Evolutionary conservation across 1,140 invertebrate genomes (phyloP), one percentile per base, ranked within the genome.

Genomic region (Drosophila hydei): DNA sequence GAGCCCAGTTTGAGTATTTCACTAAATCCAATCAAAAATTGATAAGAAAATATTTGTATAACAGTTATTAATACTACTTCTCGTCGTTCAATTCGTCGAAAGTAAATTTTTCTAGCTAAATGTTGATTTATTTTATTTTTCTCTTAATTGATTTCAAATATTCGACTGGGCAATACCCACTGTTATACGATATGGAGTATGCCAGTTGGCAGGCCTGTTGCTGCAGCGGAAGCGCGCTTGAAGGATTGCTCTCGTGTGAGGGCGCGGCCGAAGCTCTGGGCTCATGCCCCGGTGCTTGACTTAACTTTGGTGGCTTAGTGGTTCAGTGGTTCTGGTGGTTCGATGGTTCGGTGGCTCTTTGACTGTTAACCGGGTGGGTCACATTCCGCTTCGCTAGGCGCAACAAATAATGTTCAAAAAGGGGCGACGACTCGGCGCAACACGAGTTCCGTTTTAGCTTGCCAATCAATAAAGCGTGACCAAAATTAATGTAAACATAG

Each of bases 361-460:
- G 43, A 45, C 19, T 21, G 47, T 8, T 48, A 23, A 33, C 30
- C 48, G 48, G 48, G 48, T 18, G 48, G 75, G 74, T 88, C 75
- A 59, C 75, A 72, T 88, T 83, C 71, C 78, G 83, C 63, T 87
- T 88, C 75, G 83, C 83, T 88, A 79, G 78, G 61, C 75, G 65
- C 67, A 78, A 83, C 83, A 88, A 88, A 83, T 88, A 81, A 78
- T 78, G 61, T 52, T 23, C 14, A 27, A 3, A 23, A 33, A 36
- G 30, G 47, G 52, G n/a, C 18, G 27, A 18, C n/a, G n/a, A n/a
- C n/a, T n/a, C n/a, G n/a, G n/a, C n/a, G n/a, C n/a, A n/a, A n/a
- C 33, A 11, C 48, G n/a, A 27, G 36, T 55, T 47, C 47, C 55
- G 51, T 67, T 75, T 16, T 30, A n/a, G 30, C 25, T 54, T 30